Conservation (phyloP, 1,140 invertebrate genomes). For the Linepithema humile region DNA sequence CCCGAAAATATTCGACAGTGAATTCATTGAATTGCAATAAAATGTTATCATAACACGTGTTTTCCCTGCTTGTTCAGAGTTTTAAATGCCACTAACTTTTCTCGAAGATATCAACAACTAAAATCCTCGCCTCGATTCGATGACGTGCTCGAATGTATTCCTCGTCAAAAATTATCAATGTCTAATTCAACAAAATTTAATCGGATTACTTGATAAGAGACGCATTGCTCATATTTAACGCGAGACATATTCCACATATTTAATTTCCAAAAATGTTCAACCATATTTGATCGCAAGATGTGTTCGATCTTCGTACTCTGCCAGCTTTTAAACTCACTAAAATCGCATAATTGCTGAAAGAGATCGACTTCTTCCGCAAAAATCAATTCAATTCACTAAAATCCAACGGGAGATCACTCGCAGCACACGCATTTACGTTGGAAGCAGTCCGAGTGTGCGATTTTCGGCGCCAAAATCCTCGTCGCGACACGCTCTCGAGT, state of each 20-base stretch:
- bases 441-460: not conserved
- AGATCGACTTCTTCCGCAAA: not conserved
- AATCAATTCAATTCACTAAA: not conserved
- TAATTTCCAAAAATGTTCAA: not conserved
- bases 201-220: not conserved
- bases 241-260: not conserved
- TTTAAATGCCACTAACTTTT: not conserved
- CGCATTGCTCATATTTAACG: not conserved
- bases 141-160: too few species aligned
- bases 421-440: conserved; percentile 2
- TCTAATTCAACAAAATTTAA: not conserved
- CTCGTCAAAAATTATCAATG: not conserved
- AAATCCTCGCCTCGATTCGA: not conserved
- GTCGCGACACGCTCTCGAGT: not conserved
- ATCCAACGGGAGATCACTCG: not conserved
- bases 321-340: not conserved
- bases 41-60: not conserved
- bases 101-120: not conserved
- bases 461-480: conserved; percentile 2
- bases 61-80: not conserved
- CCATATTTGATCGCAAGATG: not conserved
- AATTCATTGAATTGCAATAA: not conserved
- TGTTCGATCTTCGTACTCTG: not conserved
- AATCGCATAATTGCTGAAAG: not conserved
- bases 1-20: not conserved